Conservation (phyloP, 2,113 vertebrate species). For the Lutjanus erythropterus region DNA sequence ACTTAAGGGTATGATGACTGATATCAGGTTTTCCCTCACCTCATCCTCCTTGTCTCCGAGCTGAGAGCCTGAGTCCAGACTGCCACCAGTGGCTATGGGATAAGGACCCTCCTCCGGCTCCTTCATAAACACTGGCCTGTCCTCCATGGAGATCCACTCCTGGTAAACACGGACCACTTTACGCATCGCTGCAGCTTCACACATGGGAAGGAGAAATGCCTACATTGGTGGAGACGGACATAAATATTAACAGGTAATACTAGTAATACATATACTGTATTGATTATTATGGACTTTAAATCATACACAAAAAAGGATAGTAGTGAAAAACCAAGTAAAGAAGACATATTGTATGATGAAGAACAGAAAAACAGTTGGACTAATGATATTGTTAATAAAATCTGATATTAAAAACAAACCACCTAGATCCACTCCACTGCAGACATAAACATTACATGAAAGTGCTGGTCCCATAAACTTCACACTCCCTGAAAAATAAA, state of each 20-base stretch:
- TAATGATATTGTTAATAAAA: not conserved
- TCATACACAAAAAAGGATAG: not conserved
- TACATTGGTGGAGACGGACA: conserved; percentile 56
- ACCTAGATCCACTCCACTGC: not conserved
- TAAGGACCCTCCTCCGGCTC: conserved; percentile 90
- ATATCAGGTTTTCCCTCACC: conserved; percentile 57
- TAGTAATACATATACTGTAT: not conserved
- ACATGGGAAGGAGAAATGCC: conserved; percentile 97
- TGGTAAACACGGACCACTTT: conserved; percentile 98
- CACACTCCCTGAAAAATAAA: not conserved
- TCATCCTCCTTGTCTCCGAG: conserved; percentile 86
- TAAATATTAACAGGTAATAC: not conserved
- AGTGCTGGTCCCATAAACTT: not conserved
- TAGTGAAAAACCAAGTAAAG: not conserved
- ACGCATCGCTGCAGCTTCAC: conserved; percentile 97
- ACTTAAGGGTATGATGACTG: not conserved
- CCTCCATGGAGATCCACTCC: conserved; percentile 98
- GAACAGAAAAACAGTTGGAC: not conserved
- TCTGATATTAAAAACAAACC: not conserved
- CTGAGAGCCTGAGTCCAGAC: conserved; percentile 83
- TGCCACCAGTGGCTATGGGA: conserved; percentile 77
- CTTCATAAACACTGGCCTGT: conserved; percentile 97
- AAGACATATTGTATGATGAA: not conserved
- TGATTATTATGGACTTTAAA: not conserved
- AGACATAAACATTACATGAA: not conserved